Evolutionary conservation across 2,113 vertebrate genomes (phyloP), one percentile per base, ranked within the genome.

Genomic region (Scopus umbretta): DNA sequence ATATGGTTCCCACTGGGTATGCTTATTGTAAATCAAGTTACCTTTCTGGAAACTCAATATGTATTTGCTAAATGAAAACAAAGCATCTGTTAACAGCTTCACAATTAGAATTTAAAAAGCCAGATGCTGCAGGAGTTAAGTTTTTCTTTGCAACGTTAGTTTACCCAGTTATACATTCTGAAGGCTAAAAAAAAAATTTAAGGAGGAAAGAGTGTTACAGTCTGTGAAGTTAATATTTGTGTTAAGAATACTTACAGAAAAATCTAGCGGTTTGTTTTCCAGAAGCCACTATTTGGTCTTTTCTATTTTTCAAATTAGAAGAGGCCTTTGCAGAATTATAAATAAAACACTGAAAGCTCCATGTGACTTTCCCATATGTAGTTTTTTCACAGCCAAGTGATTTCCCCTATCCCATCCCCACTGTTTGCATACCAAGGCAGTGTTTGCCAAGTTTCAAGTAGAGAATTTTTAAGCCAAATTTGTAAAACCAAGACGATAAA

Each of bases 291-390:
- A 27, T 55, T 90, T 91, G 53, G 84, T 92, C 45, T 93, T 71
- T 92, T 40, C 68, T 82, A 62, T 82, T 92, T 94, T 94, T 85
- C 76, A 85, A 92, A 86, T 74, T 68, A 92, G 61, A 85, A 85
- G 78, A 95, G 53, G 84, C 78, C 84, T 89, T 95, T 95, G 84
- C 86, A 92, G 74, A 95, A 95, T 94, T 96, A 50, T 80, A 96
- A 96, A 91, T 95, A 95, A 94, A 97, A 42, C 70, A 80, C 78
- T 75, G 70, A 87, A 94, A 95, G 62, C 62, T 90, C 67, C 91
- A 92, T 49, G 89, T 92, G 94, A 96, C 90, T 95, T 96, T 85
- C 49, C 93, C 92, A 94, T 95, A 96, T 95, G 96, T 71, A 96
- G 53, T 50, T 95, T 92, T 94, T 94, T 73, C 92, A 89, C 84